Conservation (phyloP, 2,888 invertebrate species). For the Diploptera punctata region DNA sequence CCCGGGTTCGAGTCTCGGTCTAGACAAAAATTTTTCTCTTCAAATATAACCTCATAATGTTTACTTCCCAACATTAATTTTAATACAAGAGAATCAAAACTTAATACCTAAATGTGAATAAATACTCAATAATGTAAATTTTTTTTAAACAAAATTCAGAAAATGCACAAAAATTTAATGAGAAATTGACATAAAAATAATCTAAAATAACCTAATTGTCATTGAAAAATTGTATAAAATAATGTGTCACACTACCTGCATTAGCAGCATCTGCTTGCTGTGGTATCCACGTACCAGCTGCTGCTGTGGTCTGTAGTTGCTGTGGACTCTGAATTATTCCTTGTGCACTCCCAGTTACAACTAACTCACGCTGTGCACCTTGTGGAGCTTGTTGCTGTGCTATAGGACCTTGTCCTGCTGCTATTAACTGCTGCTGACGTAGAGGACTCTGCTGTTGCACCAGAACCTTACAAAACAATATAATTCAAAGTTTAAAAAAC, state of each 20-base stretch:
- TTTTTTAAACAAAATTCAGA: too few species aligned
- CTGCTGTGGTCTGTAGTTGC: conserved; percentile 18
- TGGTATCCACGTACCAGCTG: conserved; percentile 22
- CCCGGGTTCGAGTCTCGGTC: too few species aligned
- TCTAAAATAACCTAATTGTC: too few species aligned
- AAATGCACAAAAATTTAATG: too few species aligned
- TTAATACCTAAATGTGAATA: too few species aligned
- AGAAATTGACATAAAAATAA: too few species aligned
- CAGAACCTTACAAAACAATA: conserved; percentile 15
- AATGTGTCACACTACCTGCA: neutral
- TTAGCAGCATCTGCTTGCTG: conserved; percentile 14
- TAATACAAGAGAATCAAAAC: too few species aligned
- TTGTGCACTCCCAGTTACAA: neutral
- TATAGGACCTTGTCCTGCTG: conserved; percentile 16
- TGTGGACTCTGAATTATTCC: conserved; percentile 2
- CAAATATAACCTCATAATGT: too few species aligned
- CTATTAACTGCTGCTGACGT: conserved; percentile 17
- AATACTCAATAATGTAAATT: neutral
- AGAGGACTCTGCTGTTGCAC: conserved; percentile 30
- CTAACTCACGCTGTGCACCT: neutral
- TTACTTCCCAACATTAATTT: too few species aligned
- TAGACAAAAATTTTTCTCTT: too few species aligned
- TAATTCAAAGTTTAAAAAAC: too few species aligned
- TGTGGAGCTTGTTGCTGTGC: conserved; percentile 13
- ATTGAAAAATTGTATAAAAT: too few species aligned